A percentile compares a stretch with the other conserved stretches of the same genome.
Evolutionary conservation across 2,113 vertebrate genomes (phyloP).

Genomic region (Mastomys natalensis): DNA sequence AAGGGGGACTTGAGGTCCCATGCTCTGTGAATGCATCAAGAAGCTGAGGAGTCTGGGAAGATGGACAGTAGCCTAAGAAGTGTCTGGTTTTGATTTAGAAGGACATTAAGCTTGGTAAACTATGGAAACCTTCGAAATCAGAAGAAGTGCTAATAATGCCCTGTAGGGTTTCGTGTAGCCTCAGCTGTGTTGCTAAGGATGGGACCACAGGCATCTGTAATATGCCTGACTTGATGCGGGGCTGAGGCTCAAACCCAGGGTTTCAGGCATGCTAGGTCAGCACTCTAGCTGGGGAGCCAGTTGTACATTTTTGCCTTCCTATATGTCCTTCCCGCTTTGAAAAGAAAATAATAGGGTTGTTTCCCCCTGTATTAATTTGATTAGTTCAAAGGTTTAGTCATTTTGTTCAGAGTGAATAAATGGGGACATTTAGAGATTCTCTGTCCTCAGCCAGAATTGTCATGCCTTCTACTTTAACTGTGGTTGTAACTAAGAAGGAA

Average conservation of each 20-base stretch:
- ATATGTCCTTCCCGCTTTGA: background rate
- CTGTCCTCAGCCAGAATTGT: background rate
- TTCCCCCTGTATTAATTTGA: background rate
- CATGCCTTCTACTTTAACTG: background rate
- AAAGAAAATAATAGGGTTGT: background rate
- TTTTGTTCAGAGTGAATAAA: slow-evolving; percentile 11
- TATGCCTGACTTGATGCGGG: background rate
- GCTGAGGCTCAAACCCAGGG: too few species aligned
- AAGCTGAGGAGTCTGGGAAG: background rate
- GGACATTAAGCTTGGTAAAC: background rate
- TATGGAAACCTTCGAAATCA: background rate
- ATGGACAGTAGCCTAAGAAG: fast-evolving
- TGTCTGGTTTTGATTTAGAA: background rate
- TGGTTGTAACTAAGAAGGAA: background rate
- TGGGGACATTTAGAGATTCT: background rate
- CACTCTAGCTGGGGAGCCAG: background rate
- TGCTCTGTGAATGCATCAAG: background rate
- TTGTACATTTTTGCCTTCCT: background rate
- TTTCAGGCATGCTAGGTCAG: background rate
- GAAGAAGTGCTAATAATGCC: background rate
- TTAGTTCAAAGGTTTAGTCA: background rate
- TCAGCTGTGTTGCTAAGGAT: background rate
- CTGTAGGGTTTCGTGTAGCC: too few species aligned
- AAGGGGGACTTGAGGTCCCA: background rate
- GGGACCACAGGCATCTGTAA: too few species aligned